Conservation (phyloP, 2,797 vertebrate species). For the Rhabdomys pumilio region DNA sequence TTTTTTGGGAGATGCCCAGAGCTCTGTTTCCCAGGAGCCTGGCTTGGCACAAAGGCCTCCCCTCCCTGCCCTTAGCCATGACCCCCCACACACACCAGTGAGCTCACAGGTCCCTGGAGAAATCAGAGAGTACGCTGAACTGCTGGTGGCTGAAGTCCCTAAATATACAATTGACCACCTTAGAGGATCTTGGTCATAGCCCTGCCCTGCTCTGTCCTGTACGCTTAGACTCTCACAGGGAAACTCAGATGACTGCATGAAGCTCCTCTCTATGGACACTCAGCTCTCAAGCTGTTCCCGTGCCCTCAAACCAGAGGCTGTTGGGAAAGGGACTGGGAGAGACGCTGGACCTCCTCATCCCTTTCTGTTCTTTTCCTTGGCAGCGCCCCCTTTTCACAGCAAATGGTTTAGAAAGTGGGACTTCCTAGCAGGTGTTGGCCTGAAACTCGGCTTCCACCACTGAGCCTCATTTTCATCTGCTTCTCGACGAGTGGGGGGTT, state of each 20-base stretch:
- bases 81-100: neutral
- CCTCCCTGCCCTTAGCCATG: neutral
- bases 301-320: neutral
- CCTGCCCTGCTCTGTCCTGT: neutral
- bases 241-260: neutral
- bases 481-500: constrained; percentile 10
- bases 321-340: neutral
- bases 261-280: neutral
- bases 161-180: neutral
- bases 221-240: neutral
- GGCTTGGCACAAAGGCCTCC: constrained; percentile 51
- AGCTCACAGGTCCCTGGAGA: neutral
- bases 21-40: constrained; percentile 69
- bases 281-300: neutral
- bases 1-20: constrained; percentile 73
- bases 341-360: neutral
- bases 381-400: neutral
- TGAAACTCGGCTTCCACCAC: neutral
- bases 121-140: neutral
- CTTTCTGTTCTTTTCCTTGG: neutral
- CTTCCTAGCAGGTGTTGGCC: neutral
- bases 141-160: neutral
- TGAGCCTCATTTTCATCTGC: neutral
- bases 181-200: neutral
- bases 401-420: neutral